Evolutionary conservation across 2,113 vertebrate genomes (phyloP), one percentile per base, ranked within the genome.

Genomic region (Rhinichthys klamathensis): DNA sequence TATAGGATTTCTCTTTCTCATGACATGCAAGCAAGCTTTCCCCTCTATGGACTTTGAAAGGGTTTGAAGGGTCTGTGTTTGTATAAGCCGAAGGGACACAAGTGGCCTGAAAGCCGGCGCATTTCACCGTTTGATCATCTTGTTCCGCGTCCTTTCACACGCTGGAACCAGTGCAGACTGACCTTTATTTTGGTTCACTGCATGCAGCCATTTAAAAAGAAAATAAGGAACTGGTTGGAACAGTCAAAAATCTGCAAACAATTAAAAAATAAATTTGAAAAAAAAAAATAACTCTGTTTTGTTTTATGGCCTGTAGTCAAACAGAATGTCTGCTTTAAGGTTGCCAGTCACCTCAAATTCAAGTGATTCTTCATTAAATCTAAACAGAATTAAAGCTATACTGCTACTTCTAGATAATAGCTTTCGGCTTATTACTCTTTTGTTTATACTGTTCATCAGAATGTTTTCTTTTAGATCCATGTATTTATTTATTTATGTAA

Each of bases 41-140:
- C 85, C 51, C 74, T 72, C 61, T 86, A 51, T 56, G 44, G 63
- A 46, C 58, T 84, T 61, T 83, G 74, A 87, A 85, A 60, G 69
- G 60, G 41, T 77, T 44, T 51, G 76, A 78, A 15, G 49, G 82
- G 38, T 49, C 61, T 87, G 84, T 89, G 87, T 86, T 89, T 82
- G 82, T 80, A 61, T 86, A 86, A 89, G 85, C 74, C 23, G 49
- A 82, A 67, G 41, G 70, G 83, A 80, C 87, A 88, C 80, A 85
- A 76, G 63, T 69, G 49, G 63, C 78, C 67, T 27, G 51, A 84
- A 74, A 49, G 79, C 83, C 58, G 6, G 6, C 51, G 30, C 72
- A 84, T 58, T 82, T 86, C 49, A 4, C 12, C 25, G 78, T 90
- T 88, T 88, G 87, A 88, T 86, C 84, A 84, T 72, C 44, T 82